A percentile compares a stretch with the other conserved stretches of the same genome.
Evolutionary conservation across 64 coral and sea anemone species (phyloP).

Genomic region (Stichodactyla helianthus): DNA sequence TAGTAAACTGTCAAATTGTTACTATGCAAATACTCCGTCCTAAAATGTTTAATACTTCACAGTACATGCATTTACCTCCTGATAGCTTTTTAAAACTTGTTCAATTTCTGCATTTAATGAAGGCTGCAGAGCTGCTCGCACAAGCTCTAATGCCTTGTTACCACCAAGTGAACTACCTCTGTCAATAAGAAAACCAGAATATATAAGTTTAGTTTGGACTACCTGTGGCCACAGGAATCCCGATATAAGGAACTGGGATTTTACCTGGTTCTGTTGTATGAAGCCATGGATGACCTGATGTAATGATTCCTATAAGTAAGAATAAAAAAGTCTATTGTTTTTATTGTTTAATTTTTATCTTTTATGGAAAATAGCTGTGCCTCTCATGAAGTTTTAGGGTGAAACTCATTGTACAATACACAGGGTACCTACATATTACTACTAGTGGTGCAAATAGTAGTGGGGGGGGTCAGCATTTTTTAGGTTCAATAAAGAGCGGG

Average conservation of each 20-base stretch:
- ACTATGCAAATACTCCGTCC: not conserved
- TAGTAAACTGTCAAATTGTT: no score
- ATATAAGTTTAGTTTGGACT: not conserved
- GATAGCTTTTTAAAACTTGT: constrained; percentile 87
- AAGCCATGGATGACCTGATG: constrained; percentile 64
- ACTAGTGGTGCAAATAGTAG: no score
- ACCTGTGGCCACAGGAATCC: constrained; percentile 6
- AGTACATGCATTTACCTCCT: constrained; percentile 53
- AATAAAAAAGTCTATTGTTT: not conserved
- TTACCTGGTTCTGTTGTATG: constrained; percentile 97
- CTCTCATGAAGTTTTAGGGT: no score
- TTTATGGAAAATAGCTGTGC: no score
- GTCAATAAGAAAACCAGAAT: not conserved
- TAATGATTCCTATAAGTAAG: constrained; percentile 63
- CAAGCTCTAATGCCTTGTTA: constrained; percentile 89
- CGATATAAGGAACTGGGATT: not conserved
- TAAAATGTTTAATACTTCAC: not conserved
- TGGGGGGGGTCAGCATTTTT: no score
- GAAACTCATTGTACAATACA: no score
- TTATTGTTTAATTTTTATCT: not conserved
- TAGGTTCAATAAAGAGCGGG: no score
- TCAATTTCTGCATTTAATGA: constrained; percentile 95
- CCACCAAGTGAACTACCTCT: constrained; percentile 89
- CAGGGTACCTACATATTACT: no score
- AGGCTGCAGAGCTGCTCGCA: constrained; percentile 90